Conservation (phyloP, 2,113 vertebrate genomes). For the Sceloporus tristichus region DNA sequence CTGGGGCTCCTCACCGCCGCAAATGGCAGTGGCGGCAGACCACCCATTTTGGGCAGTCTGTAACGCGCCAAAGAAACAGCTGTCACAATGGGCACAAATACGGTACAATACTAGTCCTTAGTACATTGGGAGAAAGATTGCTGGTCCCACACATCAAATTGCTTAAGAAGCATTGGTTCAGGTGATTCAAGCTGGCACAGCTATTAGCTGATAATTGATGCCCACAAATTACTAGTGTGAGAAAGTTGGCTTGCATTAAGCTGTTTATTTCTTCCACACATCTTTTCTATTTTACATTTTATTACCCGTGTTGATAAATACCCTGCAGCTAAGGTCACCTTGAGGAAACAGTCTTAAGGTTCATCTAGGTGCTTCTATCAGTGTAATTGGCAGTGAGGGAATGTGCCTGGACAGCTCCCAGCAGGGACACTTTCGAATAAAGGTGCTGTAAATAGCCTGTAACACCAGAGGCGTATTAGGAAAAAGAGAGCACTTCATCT, state of each 20-base stretch:
- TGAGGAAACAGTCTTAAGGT: conserved; percentile 50
- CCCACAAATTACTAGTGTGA: conserved; percentile 14
- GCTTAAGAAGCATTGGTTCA: neutral
- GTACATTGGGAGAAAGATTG: too few relatives aligned
- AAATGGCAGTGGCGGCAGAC: too few relatives aligned
- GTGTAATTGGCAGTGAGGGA: conserved; percentile 49
- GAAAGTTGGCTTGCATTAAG: conserved; percentile 21
- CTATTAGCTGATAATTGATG: conserved; percentile 26
- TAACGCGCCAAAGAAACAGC: too few relatives aligned
- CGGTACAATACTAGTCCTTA: too few relatives aligned
- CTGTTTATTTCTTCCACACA: conserved; percentile 21
- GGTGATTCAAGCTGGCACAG: conserved; percentile 15
- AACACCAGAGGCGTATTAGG: neutral
- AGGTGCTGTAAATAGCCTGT: conserved; percentile 36
- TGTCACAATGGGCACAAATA: too few relatives aligned
- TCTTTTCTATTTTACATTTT: conserved; percentile 35
- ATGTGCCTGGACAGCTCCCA: conserved; percentile 32
- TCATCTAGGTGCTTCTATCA: conserved; percentile 49
- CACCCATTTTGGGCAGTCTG: too few relatives aligned
- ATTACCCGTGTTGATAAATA: conserved; percentile 23
- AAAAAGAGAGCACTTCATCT: neutral
- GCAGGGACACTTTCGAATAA: conserved; percentile 47
- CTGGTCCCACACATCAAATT: neutral
- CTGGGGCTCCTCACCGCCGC: too few relatives aligned
- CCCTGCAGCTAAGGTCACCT: conserved; percentile 44